Evolutionary conservation across 2,113 vertebrate species (phyloP).

Genomic region (Ceyx margarethae): DNA sequence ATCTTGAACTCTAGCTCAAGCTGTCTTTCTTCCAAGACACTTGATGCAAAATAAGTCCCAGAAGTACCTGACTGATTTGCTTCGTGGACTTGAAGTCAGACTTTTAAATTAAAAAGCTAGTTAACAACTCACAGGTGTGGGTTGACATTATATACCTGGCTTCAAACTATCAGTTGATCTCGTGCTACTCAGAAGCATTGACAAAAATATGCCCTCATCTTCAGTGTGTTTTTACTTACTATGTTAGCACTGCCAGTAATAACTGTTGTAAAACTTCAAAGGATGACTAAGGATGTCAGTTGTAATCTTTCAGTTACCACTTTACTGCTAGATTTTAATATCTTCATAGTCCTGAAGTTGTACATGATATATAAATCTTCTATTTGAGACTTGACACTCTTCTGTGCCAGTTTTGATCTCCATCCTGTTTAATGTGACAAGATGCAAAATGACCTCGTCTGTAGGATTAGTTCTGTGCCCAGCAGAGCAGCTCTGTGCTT

Average conservation of each 20-base stretch:
- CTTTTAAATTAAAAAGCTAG: conserved; percentile 38
- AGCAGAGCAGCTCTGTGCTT: not conserved
- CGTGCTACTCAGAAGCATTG: conserved; percentile 50
- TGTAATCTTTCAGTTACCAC: not conserved
- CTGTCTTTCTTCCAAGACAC: not conserved
- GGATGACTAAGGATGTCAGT: not conserved
- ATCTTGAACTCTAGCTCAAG: conserved; percentile 10
- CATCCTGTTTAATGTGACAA: not conserved
- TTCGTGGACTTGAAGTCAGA: conserved; percentile 27
- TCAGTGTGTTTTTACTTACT: conserved; percentile 16
- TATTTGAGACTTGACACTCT: not conserved
- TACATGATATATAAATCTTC: not conserved
- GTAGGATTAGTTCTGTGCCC: not conserved
- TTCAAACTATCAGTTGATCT: conserved; percentile 49
- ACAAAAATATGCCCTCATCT: not conserved
- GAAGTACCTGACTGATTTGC: conserved; percentile 5
- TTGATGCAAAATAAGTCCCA: conserved; percentile 16
- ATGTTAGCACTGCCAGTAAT: conserved; percentile 6
- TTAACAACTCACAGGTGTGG: conserved; percentile 34
- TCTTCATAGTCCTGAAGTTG: not conserved
- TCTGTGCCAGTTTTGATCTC: not conserved
- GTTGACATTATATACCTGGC: conserved; percentile 43
- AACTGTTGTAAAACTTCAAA: not conserved
- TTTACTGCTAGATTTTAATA: not conserved
- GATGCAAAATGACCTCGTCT: not conserved